phyloP scores from a whole-genome alignment of 2,888 invertebrate species.

The Nymphalis polychloros region DNA sequence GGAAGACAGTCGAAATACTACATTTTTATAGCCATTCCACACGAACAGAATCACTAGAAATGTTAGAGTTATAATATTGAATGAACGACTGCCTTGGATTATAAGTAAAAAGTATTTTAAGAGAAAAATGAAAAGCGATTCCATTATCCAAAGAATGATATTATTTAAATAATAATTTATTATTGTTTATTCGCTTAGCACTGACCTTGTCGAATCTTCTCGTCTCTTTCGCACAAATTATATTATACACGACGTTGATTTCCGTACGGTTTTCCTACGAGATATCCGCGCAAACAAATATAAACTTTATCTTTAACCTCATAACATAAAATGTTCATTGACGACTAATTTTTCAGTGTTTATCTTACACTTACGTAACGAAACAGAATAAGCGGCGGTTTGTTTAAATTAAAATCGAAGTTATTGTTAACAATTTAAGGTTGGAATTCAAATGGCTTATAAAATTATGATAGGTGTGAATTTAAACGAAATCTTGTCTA shows the following conservation, averaged over 20 bases:
- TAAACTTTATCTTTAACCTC: constrained; percentile 44
- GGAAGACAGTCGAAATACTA: too few species aligned
- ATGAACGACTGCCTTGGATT: neutral
- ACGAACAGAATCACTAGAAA: neutral
- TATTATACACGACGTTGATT: constrained; percentile 54
- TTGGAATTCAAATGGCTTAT: constrained; percentile 41
- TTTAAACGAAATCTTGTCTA: constrained; percentile 38
- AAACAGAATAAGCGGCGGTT: constrained; percentile 45
- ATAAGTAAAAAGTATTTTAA: neutral
- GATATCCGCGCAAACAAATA: constrained; percentile 40
- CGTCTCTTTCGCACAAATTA: constrained; percentile 58
- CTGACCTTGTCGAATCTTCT: constrained; percentile 63
- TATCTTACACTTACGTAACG: constrained; percentile 52
- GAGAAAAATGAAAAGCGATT: constrained; percentile 18
- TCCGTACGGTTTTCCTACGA: constrained; percentile 70
- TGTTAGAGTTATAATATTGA: neutral
- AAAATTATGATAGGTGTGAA: constrained; percentile 18
- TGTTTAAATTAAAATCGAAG: constrained; percentile 39
- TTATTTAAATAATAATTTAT: constrained; percentile 41
- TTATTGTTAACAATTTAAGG: constrained; percentile 36
- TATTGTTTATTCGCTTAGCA: constrained; percentile 60
- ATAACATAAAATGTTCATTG: constrained; percentile 51
- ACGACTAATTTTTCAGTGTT: constrained; percentile 61
- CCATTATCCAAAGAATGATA: constrained; percentile 28
- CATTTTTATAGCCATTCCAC: neutral